Evolutionary conservation across 2,888 invertebrate genomes (phyloP), one percentile per base, ranked within the genome.

Genomic region (Metallyticus violacea): DNA sequence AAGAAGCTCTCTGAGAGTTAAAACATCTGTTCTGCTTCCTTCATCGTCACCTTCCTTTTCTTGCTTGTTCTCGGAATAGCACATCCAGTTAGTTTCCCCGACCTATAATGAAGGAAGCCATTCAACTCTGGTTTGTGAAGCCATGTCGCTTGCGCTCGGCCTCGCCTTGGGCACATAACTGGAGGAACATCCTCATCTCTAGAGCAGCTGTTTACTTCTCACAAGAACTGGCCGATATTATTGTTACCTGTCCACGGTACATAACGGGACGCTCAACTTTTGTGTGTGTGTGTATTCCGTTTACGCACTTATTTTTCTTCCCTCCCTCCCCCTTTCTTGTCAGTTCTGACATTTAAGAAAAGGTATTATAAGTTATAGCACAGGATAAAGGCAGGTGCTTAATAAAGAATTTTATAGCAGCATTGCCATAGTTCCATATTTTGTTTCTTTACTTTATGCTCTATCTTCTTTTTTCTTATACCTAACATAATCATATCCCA

Each of bases 111-210:
- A 62, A 62, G 40, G 40, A 62, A 62, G 40, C 40, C 40, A 62
- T 62, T 62, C 40, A 62, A 62, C 40, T 62, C 40, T 62, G 15
- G 40, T 62, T 15, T 15, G 40, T 22, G 40, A 62, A 62, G 40
- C 40, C 40, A 62, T 62, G 40, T 22, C n/a, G n/a, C n/a, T n/a
- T n/a, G n/a, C n/a, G n/a, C n/a, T 7, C 40, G 40, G 40, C 40
- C 40, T 62, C 40, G 81, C 81, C 81, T 40, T n/a, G 25, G 81
- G 81, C 40, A 40, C 6, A 81, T 81, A 81, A 81, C 81, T 81
- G 81, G 40, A 81, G 81, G 81, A 40, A 4, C 29, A 40, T 81
- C 81, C 26, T 81, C 29, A 25, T 62, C 40, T 40, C 40, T 62
- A 9, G 30, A 81, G 29, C 81, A 30, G 81, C 81, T 81, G 79